These are phyloP conservation scores for Theocolax elegans DNA, from an alignment of 1,140 invertebrate species.

Conservation along the genomic window DNA sequence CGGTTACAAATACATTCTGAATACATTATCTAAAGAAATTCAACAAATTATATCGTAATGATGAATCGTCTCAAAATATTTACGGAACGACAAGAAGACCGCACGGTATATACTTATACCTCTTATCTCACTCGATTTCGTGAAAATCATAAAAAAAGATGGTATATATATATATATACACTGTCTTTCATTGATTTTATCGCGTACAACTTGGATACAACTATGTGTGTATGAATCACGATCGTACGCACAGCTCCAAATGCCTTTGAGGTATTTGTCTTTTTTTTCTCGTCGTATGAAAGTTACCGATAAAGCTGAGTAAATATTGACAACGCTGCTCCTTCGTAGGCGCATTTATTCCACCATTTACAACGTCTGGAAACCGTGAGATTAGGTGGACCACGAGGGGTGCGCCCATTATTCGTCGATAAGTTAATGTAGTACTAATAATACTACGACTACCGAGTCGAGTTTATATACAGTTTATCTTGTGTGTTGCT, in stretches of 20 bases:
- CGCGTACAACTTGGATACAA: too few species aligned
- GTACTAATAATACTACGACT: too few species aligned
- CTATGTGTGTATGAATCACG: too few species aligned
- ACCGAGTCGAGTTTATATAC: too few species aligned
- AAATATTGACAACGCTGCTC: constrained; percentile 60
- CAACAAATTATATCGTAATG: not conserved
- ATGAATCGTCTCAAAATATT: constrained; percentile 4
- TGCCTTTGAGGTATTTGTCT: not conserved
- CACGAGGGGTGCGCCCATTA: constrained; percentile 40
- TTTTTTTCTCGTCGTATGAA: not conserved
- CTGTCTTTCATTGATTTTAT: constrained; percentile 25
- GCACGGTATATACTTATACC: not conserved
- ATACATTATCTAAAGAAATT: too few species aligned
- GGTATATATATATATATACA: constrained; percentile 10
- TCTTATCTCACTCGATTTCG: constrained; percentile 12
- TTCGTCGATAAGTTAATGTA: too few species aligned
- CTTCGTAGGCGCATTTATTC: too few species aligned
- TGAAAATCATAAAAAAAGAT: constrained; percentile 18
- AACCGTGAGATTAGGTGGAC: constrained; percentile 54
- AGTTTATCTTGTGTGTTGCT: too few species aligned
- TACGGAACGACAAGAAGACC: not conserved
- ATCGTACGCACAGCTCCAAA: not conserved
- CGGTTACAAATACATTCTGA: not conserved
- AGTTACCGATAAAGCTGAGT: constrained; percentile 60
- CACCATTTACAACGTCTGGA: constrained; percentile 53